Conservation (phyloP, 1,140 invertebrate genomes). For the Drosophila lini region DNA sequence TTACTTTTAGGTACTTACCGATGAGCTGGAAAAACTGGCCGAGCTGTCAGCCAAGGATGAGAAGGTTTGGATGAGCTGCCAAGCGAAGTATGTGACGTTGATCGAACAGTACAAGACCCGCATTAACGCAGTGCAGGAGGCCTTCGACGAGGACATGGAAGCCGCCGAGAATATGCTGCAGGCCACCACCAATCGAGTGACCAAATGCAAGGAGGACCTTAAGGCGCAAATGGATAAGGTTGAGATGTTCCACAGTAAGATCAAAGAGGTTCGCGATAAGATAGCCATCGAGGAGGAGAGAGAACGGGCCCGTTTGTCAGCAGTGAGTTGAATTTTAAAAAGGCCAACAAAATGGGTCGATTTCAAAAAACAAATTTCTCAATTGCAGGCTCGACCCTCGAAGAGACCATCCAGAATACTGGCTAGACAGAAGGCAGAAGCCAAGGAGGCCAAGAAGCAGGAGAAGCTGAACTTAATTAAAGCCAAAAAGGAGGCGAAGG, state of each 20-base stretch:
- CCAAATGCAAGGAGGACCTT: slow-evolving; percentile 53
- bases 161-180: slow-evolving; percentile 17
- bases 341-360: rapidly evolving
- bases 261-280: slow-evolving; percentile 22
- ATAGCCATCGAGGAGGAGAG: background rate
- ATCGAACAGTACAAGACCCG: slow-evolving; percentile 22
- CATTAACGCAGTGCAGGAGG: slow-evolving; percentile 20
- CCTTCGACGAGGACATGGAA: slow-evolving; percentile 39
- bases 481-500: slow-evolving; percentile 4
- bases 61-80: slow-evolving; percentile 14
- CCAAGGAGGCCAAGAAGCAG: slow-evolving; percentile 3
- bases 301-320: slow-evolving; percentile 1
- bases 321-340: background rate
- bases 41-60: slow-evolving; percentile 2
- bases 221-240: slow-evolving; percentile 17
- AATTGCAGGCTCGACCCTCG: slow-evolving; percentile 7
- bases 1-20: background rate
- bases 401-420: slow-evolving; percentile 15
- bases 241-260: slow-evolving; percentile 33
- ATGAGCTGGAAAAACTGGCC: slow-evolving; percentile 22
- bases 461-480: background rate
- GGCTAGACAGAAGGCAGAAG: slow-evolving; percentile 1
- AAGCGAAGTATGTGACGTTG: background rate
- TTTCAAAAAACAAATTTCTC: background rate
- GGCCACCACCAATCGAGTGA: slow-evolving; percentile 14